Base-by-base conservation (phyloP, 2,797 vertebrate genomes). In the Alouatta caraya region DNA sequence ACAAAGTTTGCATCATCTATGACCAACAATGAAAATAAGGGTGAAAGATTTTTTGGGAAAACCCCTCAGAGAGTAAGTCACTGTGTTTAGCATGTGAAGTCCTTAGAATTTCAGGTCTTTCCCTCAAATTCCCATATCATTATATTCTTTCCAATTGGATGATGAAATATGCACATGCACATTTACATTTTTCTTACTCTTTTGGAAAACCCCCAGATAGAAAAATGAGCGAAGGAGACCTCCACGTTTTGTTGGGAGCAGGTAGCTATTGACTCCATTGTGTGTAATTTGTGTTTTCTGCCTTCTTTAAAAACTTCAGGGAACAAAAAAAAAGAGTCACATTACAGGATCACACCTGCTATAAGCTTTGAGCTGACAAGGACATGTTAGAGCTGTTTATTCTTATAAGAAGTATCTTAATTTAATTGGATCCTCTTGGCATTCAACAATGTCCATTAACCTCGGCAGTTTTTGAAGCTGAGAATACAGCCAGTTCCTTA, bases 351-450 rank as follows among this genome's bases (percentile, higher is more conserved):
- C 52, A 72, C 39, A 81, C 39, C 87, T 73, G 21, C 52, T 67
- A 0, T 22, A 19, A 14, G 42, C 42, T 70, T 80, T 72, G 80
- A 46, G 48, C 21, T 64, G n/a, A 90, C 95, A 95, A 95, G 78
- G 39, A 39, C 46, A 59, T 3, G 13, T 30, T 76, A 81, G 50
- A 30, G 9, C 50, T 73, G 64, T 87, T 92, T 57, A 79, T 92
- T 96, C 52, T 96, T 76, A 19, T 52, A 55, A 81, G 46, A 55
- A 81, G 42, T 52, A 33, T 72, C 84, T 97, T 94, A 33, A 30
- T 59, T 64, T 89, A 92, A 78, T 82, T 81, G 76, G 24, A 75
- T 88, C 5, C 8, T 90, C 24, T 57, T 92, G 94, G 37, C 44
- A 37, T 84, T 78, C 37, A 14, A 6, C 90, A 83, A 64, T 42